phyloP scores from a whole-genome alignment of 2,797 vertebrate species.

The Danio tinwini region DNA sequence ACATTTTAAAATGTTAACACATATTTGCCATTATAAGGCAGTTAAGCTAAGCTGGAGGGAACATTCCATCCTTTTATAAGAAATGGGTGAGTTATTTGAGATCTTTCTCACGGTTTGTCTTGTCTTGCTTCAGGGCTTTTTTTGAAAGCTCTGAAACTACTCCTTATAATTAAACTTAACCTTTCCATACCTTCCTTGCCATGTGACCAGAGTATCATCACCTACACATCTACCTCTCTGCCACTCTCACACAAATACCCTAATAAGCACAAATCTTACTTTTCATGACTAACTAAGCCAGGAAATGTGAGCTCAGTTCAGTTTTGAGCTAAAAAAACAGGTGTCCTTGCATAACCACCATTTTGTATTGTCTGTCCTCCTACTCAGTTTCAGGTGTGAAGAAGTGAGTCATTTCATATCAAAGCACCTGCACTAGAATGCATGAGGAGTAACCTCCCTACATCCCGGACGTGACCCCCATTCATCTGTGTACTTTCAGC shows the following conservation, averaged over 20 bases:
- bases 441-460: slow-evolving; percentile 8
- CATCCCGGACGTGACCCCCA: neutral
- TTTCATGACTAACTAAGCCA: neutral
- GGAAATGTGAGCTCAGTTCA: neutral
- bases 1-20: neutral
- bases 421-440: slow-evolving; percentile 27
- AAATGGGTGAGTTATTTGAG: slow-evolving; percentile 19
- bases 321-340: slow-evolving; percentile 8
- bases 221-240: too few species aligned
- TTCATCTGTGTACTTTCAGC: slow-evolving; percentile 29
- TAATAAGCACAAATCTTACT: neutral
- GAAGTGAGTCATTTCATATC: slow-evolving; percentile 24
- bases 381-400: slow-evolving; percentile 26
- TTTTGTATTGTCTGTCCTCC: slow-evolving; percentile 1
- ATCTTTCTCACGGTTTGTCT: neutral
- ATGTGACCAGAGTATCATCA: neutral
- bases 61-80: slow-evolving; percentile 19
- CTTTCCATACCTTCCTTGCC: neutral
- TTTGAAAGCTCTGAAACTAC: neutral
- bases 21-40: neutral
- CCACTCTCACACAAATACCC: neutral
- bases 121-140: slow-evolving; percentile 13
- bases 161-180: neutral
- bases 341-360: neutral
- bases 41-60: neutral